Base-by-base conservation (phyloP, 2,797 vertebrate species). In the Arnoldichthys spilopterus region DNA sequence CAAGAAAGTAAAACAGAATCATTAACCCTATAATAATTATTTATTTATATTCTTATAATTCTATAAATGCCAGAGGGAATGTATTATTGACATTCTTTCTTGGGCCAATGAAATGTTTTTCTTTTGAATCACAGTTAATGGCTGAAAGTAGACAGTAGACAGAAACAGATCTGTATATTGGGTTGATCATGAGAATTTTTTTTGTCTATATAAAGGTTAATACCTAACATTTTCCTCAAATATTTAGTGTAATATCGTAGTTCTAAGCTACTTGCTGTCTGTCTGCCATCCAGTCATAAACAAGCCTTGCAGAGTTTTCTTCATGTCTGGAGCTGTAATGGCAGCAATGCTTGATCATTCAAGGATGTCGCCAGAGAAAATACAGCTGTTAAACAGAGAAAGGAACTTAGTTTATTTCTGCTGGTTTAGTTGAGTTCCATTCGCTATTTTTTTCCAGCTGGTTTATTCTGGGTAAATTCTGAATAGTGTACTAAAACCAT, bases 141-240 rank as follows among this genome's bases (percentile, higher is more conserved):
- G 18, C 20, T 37, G 32, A 20, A 63, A 37, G 1, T 9, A 34
- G 1, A 32, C 18, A 37, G 1, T 9, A 34, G 1, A 32, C 18
- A 7, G 34, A 37, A 13, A 34, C 7, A 0, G 28, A 32, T 32
- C 15, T 30, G 15, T 16, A 32, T 20, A 16, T 72, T 24, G 54
- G 24, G 1, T 56, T 26, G 51, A 20, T 22, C 6, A 11, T 40
- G 30, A 54, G 34, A 32, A n/a, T n/a, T n/a, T n/a, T 4, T 4
- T 32, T 15, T 13, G 34, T 47, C 18, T 20, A 12, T n/a, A 37
- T 34, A 1, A 32, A 28, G 37, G 34, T 69, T 30, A 58, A 64
- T 76, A 34, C 7, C 54, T 43, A 45, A 74, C 22, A 1, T 70
- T 7, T 40, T 71, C 32, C 9, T 70, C 8, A 53, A 74, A 80